Conservation (phyloP, 2,113 vertebrate genomes). For the Myotis yumanensis region DNA sequence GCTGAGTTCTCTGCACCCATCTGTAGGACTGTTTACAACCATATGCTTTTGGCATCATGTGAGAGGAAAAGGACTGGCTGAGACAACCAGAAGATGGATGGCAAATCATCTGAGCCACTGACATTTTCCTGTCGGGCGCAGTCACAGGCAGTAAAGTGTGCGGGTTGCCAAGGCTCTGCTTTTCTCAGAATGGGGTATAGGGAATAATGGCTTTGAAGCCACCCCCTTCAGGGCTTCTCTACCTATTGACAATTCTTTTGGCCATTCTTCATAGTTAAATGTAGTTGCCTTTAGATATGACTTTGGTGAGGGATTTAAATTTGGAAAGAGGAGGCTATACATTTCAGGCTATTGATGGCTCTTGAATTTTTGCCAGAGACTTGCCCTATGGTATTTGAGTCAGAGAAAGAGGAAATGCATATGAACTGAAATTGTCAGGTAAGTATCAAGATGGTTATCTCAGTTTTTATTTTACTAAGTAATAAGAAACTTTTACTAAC, state of each 20-base stretch:
- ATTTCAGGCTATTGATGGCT: not conserved
- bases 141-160: not conserved
- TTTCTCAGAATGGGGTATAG: not conserved
- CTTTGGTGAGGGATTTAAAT: not conserved
- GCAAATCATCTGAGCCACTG: not conserved
- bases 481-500: not conserved
- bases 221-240: not conserved
- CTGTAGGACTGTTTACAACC: constrained; percentile 8
- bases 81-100: not conserved
- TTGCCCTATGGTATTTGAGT: not conserved
- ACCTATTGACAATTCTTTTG: not conserved
- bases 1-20: constrained; percentile 36
- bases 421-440: not conserved
- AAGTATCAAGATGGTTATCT: not conserved
- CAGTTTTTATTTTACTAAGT: not conserved
- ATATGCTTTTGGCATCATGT: constrained; percentile 9
- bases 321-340: not conserved
- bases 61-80: not conserved
- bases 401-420: not conserved
- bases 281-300: not conserved
- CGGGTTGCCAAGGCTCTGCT: not conserved
- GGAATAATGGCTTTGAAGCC: not conserved
- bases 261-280: not conserved
- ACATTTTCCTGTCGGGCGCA: not conserved
- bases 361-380: not conserved